Evolutionary conservation across 1,140 invertebrate species (phyloP), one percentile per base, ranked within the genome.

Genomic region (Calliphora vicina): DNA sequence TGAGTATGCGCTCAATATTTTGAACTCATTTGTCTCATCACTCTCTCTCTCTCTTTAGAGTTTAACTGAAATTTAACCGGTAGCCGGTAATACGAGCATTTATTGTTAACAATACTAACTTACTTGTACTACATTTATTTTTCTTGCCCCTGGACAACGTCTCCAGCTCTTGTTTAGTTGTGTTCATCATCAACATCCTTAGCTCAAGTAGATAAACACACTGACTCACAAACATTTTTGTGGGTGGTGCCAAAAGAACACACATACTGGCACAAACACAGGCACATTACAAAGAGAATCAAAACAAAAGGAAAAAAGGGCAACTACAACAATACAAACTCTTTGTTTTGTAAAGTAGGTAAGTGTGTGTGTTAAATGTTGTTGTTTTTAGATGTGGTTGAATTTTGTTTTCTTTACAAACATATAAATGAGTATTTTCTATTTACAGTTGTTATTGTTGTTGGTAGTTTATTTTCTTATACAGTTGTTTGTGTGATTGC

Each of bases 181-280:
- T 25, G 61, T 20, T 67, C 25, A 2, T 23, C 61, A 23, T 35
- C 35, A 35, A 35, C n/a, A 35, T 67, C 61, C 23, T 67, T 25
- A 67, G 10, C 61, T 25, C 1, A 23, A 23, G n/a, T 67, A 67
- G 3, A 20, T n/a, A 50, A 50, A 67, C 61, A 67, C 20, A 67
- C 1, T 8, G 3, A 25, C 61, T 20, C 61, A 23, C 61, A 67
- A 20, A 67, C 1, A 20, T 25, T 23, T 67, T 67, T 67, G 61
- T 43, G 74, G 74, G 74, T 78, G 74, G 74, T 23, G 74, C 74
- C 74, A 78, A 78, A 76, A 57, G 10, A 67, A 20, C n/a, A 9
- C 20, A 67, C 61, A 67, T 23, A 50, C 61, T 23, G 6, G 25
- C 20, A 67, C 23, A 35, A 6, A 50, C n/a, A 25, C 4, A 67